Conservation (phyloP, 64 coral and sea anemone species). For the Stylophora pistillata region DNA sequence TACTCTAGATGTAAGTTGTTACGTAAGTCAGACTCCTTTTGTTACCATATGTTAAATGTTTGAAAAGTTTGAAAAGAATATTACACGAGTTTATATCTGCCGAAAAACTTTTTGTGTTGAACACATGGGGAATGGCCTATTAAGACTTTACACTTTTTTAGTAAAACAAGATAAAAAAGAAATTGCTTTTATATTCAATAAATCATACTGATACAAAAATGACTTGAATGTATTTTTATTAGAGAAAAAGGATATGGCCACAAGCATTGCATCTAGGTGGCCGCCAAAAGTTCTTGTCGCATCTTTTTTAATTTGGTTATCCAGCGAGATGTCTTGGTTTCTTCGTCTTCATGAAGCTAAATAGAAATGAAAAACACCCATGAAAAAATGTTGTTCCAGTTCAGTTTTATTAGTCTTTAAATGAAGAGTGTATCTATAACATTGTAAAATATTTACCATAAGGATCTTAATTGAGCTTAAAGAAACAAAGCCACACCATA, state of each 20-base stretch:
- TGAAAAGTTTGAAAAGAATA: not conserved
- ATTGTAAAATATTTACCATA: no score
- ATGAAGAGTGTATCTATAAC: no score
- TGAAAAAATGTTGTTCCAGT: not conserved
- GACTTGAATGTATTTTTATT: not conserved
- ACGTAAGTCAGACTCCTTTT: not conserved
- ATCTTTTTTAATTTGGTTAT: conserved; percentile 81
- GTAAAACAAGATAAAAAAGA: conserved; percentile 5
- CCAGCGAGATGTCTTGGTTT: conserved; percentile 86
- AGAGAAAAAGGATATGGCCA: not conserved
- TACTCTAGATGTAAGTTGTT: not conserved
- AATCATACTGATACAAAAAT: not conserved
- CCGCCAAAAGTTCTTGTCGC: conserved; percentile 67
- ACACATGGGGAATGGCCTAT: not conserved
- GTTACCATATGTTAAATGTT: conserved; percentile 18
- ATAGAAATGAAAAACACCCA: not conserved
- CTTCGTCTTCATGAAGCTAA: conserved; percentile 89
- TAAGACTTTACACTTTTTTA: not conserved
- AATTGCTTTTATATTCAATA: conserved; percentile 4
- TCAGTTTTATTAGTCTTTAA: not conserved
- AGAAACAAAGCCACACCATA: no score
- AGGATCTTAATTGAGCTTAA: no score
- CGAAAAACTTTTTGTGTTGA: not conserved
- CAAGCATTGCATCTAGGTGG: conserved; percentile 1
- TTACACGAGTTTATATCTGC: conserved; percentile 12